Percentiles rank a stretch among this genome's conserved stretches.
Conservation (phyloP, 2,113 vertebrate species). For the Pollachius pollachius region DNA sequence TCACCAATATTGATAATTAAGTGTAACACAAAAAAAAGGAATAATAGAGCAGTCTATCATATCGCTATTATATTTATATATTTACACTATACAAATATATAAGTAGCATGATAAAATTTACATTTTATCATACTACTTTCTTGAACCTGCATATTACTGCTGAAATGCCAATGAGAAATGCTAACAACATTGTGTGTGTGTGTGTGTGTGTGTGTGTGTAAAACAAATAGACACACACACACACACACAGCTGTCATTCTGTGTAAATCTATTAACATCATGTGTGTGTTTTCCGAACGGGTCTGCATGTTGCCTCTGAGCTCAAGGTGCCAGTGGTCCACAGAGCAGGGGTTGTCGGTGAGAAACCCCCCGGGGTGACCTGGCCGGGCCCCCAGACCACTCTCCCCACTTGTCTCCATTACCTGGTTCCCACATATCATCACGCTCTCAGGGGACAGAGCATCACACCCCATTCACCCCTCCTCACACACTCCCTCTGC, state of each 20-base stretch:
- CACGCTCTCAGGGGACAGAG: slow-evolving; percentile 61
- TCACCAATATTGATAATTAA: no score
- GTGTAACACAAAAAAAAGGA: no score
- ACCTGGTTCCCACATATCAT: slow-evolving; percentile 68
- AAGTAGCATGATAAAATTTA: no score
- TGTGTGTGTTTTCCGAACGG: slow-evolving; percentile 38
- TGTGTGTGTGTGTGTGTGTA: no score
- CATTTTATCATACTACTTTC: no score
- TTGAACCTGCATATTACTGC: no score
- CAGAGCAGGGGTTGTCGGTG: slow-evolving; percentile 53
- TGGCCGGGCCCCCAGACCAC: slow-evolving; percentile 58
- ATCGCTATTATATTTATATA: no score
- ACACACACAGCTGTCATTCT: slow-evolving; percentile 19
- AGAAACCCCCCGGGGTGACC: slow-evolving; percentile 62
- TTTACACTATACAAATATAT: no score
- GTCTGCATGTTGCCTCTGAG: slow-evolving; percentile 38
- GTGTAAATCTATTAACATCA: slow-evolving; percentile 30
- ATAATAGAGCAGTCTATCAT: no score
- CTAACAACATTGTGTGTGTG: no score
- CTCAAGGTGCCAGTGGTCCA: slow-evolving; percentile 23
- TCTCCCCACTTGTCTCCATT: slow-evolving; percentile 70
- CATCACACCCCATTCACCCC: slow-evolving; percentile 65
- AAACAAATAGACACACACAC: neutral
- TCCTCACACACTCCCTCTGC: slow-evolving; percentile 13
- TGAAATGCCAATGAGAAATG: no score